phyloP scores from a whole-genome alignment of 2,113 vertebrate genomes.

The Todiramphus chloris region DNA sequence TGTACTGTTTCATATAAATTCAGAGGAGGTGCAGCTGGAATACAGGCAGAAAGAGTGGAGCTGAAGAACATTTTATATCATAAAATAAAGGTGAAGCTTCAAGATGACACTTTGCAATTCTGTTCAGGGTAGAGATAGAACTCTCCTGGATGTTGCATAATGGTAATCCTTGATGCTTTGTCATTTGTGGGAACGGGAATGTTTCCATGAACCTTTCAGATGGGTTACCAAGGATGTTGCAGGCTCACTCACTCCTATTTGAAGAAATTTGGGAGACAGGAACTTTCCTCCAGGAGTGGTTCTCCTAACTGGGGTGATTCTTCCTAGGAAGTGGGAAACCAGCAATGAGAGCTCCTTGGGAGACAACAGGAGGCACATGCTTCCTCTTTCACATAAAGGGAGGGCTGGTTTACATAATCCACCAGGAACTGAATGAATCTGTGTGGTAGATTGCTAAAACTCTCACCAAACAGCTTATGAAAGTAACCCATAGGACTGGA shows the following conservation, averaged over 20 bases:
- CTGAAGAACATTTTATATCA: background rate
- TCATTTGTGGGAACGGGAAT: background rate
- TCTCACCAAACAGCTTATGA: background rate
- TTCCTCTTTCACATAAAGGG: background rate
- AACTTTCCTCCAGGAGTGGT: background rate
- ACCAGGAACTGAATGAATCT: background rate
- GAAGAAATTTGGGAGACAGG: background rate
- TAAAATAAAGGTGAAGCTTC: background rate
- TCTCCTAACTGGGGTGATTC: background rate
- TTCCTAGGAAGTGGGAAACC: background rate
- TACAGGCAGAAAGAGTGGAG: background rate
- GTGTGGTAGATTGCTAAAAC: background rate
- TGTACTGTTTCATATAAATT: accelerated
- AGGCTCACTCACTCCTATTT: background rate
- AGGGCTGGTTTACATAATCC: background rate
- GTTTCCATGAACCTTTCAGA: background rate
- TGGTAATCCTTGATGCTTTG: background rate
- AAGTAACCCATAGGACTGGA: background rate
- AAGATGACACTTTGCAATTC: background rate
- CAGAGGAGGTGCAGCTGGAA: background rate
- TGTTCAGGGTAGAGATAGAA: background rate
- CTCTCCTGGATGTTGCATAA: background rate
- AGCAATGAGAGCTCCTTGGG: background rate
- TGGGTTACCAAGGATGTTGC: background rate
- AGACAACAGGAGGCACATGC: background rate